Conservation (phyloP, 1,140 invertebrate genomes). For the Tribolium madens region DNA sequence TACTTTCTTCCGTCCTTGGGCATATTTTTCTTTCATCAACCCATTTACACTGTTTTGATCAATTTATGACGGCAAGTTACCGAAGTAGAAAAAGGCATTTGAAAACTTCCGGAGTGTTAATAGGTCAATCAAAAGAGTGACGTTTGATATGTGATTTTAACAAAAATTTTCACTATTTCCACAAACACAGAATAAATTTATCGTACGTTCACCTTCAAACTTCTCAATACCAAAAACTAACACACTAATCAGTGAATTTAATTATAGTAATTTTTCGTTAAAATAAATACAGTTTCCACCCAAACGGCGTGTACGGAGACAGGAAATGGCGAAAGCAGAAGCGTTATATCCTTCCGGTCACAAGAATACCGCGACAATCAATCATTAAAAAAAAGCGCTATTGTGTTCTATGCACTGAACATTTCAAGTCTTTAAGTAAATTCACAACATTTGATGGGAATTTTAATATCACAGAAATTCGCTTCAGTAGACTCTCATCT, state of each 20-base stretch:
- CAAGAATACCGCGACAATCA: background rate
- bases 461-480: no score
- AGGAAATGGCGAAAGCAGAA: background rate
- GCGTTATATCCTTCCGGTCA: background rate
- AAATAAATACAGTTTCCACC: background rate
- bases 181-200: background rate
- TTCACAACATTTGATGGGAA: no score
- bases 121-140: constrained; percentile 12
- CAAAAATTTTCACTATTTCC: background rate
- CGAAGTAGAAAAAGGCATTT: background rate
- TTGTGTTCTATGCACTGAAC: no score
- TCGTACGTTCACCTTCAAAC: background rate
- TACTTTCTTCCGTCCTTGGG: constrained; percentile 1
- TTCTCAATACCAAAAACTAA: background rate
- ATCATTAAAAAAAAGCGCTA: background rate
- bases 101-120: constrained; percentile 24
- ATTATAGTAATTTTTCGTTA: background rate
- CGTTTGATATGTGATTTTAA: background rate
- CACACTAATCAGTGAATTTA: background rate
- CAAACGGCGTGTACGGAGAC: background rate
- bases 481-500: no score
- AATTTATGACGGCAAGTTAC: constrained; percentile 17
- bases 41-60: constrained; percentile 15
- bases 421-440: no score
- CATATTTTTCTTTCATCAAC: background rate